phyloP scores from a whole-genome alignment of 2,113 vertebrate species.

The Mohoua ochrocephala region DNA sequence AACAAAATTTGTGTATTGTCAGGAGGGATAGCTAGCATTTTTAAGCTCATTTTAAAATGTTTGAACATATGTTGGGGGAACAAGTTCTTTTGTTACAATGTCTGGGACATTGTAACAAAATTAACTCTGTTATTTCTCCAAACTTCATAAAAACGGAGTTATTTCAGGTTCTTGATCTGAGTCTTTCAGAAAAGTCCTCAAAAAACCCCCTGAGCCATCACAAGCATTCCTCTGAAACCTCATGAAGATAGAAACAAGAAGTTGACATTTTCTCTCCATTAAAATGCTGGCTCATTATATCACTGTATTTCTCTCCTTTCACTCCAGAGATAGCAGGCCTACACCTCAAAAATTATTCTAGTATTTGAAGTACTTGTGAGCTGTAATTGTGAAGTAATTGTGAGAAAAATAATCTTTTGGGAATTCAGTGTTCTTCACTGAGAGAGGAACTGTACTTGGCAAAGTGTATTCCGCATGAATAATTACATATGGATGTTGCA shows the following conservation, averaged over 20 bases:
- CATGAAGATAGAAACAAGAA: not conserved
- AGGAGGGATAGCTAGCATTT: not conserved
- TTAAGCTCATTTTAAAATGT: not conserved
- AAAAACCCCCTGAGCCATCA: not conserved
- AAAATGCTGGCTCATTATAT: not conserved
- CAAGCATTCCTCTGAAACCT: not conserved
- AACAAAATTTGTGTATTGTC: not conserved
- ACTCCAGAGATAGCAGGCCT: not conserved
- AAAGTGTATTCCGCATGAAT: constrained; percentile 11
- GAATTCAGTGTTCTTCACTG: not conserved
- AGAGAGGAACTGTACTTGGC: not conserved
- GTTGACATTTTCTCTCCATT: not conserved
- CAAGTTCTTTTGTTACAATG: not conserved
- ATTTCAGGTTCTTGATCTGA: not conserved
- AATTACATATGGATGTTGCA: not conserved
- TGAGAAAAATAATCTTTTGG: not conserved
- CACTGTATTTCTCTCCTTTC: not conserved
- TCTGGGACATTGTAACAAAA: not conserved
- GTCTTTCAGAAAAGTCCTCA: not conserved
- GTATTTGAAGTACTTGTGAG: not conserved
- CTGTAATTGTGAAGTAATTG: not conserved
- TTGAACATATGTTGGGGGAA: not conserved
- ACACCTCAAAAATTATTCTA: not conserved
- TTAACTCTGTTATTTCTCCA: not conserved
- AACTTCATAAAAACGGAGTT: not conserved